Percentiles rank a stretch among this genome's conserved stretches.
Evolutionary conservation across 2,113 vertebrate species (phyloP).

Genomic region (Mobula hypostoma): DNA sequence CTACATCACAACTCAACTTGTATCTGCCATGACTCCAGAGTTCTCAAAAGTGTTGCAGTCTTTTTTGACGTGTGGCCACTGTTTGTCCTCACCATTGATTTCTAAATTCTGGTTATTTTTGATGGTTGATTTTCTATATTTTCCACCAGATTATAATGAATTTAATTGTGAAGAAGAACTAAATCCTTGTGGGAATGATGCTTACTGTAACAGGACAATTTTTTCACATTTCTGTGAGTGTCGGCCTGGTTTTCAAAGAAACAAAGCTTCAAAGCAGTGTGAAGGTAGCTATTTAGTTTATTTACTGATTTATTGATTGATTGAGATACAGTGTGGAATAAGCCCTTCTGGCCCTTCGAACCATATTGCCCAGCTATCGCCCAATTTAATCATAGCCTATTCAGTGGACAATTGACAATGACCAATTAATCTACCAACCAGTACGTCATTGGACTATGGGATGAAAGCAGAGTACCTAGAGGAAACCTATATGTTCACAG

Average conservation of each 20-base stretch:
- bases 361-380: no score
- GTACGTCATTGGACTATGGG: no score
- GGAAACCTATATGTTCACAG: no score
- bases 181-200: conserved; percentile 88
- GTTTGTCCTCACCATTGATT: neutral
- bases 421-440: no score
- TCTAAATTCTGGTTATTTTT: neutral
- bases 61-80: neutral
- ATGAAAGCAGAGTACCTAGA: no score
- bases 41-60: neutral
- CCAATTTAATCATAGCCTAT: no score
- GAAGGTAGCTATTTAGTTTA: conserved; percentile 67
- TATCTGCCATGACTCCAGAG: neutral
- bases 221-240: conserved; percentile 79
- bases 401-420: no score
- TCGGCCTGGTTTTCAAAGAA: conserved; percentile 86
- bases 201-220: conserved; percentile 84
- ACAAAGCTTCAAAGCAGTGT: conserved; percentile 73
- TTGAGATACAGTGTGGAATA: no score
- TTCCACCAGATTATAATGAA: conserved; percentile 62
- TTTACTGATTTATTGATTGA: neutral
- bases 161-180: conserved; percentile 79
- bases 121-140: neutral
- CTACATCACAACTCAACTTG: neutral
- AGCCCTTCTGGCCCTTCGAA: no score